Evolutionary conservation across 2,113 vertebrate species (phyloP).

Genomic region (Caranx melampygus): DNA sequence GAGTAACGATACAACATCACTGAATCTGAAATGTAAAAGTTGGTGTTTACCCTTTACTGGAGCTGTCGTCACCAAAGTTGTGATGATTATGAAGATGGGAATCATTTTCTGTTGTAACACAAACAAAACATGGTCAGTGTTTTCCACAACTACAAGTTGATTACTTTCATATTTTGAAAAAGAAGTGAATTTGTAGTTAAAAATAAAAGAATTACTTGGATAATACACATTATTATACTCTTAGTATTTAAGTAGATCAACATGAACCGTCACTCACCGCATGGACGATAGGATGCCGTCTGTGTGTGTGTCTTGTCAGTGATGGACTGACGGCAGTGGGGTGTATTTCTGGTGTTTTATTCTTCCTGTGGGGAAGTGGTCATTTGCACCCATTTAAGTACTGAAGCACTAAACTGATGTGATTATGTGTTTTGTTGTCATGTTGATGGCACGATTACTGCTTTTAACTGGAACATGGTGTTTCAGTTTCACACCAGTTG

Average conservation of each 20-base stretch:
- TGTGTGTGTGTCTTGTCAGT: neutral
- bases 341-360: neutral
- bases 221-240: neutral
- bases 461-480: neutral
- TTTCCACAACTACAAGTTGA: neutral
- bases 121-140: neutral
- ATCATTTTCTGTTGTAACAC: conserved; percentile 23
- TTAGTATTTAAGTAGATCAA: neutral
- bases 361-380: neutral
- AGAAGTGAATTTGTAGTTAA: too few relatives aligned
- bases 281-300: neutral
- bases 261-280: neutral
- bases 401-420: neutral
- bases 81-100: conserved; percentile 16
- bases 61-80: neutral
- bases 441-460: neutral
- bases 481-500: neutral
- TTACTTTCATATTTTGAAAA: neutral
- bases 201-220: neutral
- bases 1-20: too few relatives aligned
- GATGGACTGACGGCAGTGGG: neutral
- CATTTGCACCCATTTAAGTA: too few relatives aligned
- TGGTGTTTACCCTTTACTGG: conserved; percentile 10
- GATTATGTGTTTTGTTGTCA: neutral
- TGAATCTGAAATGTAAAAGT: too few relatives aligned